These are phyloP conservation scores for Drosophila sproati DNA, from an alignment of 1,140 invertebrate species.

Conservation along the genomic window DNA sequence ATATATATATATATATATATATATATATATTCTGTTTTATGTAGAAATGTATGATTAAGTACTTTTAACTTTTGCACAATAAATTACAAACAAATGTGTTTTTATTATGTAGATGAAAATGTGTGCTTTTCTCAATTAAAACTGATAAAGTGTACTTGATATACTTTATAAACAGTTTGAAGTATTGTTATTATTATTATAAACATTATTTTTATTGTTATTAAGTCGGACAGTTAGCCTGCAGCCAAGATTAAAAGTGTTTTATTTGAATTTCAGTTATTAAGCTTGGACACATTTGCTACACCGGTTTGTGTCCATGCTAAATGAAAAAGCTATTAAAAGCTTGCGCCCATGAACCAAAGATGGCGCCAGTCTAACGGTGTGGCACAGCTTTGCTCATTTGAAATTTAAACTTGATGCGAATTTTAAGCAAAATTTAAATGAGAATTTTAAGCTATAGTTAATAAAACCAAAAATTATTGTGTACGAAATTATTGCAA, in stretches of 20 bases:
- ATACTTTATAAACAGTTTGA: too few species aligned
- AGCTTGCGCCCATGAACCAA: background rate
- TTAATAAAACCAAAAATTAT: background rate
- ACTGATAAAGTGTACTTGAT: too few species aligned
- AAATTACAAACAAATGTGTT: slow-evolving; percentile 66
- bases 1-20: slow-evolving; percentile 5
- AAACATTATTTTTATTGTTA: too few species aligned
- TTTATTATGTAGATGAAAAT: slow-evolving; percentile 61
- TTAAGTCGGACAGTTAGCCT: too few species aligned
- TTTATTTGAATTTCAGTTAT: background rate
- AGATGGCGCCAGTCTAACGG: slow-evolving; percentile 13
- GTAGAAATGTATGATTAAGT: slow-evolving; percentile 76
- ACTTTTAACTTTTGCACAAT: slow-evolving; percentile 81
- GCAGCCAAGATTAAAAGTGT: too few species aligned
- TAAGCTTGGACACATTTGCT: background rate
- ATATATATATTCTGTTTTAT: slow-evolving; percentile 67
- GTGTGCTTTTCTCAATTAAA: slow-evolving; percentile 1
- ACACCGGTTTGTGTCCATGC: background rate
- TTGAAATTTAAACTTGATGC: too few species aligned
- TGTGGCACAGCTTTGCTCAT: background rate
- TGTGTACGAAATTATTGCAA: background rate
- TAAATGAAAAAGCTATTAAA: background rate
- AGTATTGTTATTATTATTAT: too few species aligned
- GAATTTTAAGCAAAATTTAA: background rate
- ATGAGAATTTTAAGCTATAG: background rate